Evolutionary conservation across 2,113 vertebrate genomes (phyloP).

Genomic region (Poeciliopsis prolifica): DNA sequence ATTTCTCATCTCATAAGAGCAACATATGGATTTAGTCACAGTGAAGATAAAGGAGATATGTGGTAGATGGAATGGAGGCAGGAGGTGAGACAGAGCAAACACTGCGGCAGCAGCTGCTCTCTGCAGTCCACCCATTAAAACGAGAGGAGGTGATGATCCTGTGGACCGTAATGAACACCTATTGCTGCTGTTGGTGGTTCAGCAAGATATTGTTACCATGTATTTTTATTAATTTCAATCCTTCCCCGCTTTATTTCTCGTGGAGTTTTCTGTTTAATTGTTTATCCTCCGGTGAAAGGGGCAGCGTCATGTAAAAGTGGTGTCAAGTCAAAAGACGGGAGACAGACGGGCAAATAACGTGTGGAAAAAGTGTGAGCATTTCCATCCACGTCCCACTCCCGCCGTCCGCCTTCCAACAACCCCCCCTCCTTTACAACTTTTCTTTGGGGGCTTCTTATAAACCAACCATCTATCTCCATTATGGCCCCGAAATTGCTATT

Average conservation of each 20-base stretch:
- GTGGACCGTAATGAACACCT: constrained; percentile 62
- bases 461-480: constrained; percentile 83
- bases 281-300: neutral
- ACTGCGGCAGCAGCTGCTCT: constrained; percentile 74
- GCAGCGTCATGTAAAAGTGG: constrained; percentile 9
- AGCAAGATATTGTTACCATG: constrained; percentile 1
- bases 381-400: neutral
- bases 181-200: constrained; percentile 38
- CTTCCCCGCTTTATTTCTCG: constrained; percentile 1
- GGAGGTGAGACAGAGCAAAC: constrained; percentile 63
- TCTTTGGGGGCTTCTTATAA: constrained; percentile 78
- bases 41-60: constrained; percentile 53
- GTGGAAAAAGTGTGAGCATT: constrained; percentile 30
- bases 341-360: neutral
- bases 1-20: constrained; percentile 39
- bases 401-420: neutral
- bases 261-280: neutral
- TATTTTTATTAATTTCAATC: neutral
- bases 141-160: constrained; percentile 51
- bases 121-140: constrained; percentile 70
- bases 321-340: constrained; percentile 16
- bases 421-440: constrained; percentile 67
- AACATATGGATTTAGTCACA: constrained; percentile 34
- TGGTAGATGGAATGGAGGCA: constrained; percentile 55
- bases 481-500: constrained; percentile 80